phyloP scores from a whole-genome alignment of 2,888 invertebrate species.

The Antitype chi region DNA sequence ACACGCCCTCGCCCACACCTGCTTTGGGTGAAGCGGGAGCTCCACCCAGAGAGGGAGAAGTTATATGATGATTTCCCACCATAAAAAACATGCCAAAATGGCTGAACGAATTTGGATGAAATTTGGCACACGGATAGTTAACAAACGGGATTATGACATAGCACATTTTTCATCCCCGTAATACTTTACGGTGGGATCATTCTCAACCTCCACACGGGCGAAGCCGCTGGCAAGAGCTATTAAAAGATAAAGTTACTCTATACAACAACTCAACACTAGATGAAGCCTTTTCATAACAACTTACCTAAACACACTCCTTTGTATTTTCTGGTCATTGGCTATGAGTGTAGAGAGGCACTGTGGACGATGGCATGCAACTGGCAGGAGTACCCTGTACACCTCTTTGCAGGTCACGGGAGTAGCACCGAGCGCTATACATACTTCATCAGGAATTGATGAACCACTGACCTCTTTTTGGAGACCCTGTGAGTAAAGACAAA shows the following conservation, averaged over 20 bases:
- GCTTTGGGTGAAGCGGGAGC: too few relatives aligned
- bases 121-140: too few relatives aligned
- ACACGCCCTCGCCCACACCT: too few relatives aligned
- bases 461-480: slow-evolving; percentile 84
- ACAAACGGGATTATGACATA: too few relatives aligned
- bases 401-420: slow-evolving; percentile 85
- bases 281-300: slow-evolving; percentile 4
- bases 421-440: slow-evolving; percentile 84
- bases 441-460: slow-evolving; percentile 82
- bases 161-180: too few relatives aligned
- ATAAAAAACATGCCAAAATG: too few relatives aligned
- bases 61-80: too few relatives aligned
- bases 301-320: slow-evolving; percentile 84
- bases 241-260: background rate
- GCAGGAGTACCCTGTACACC: slow-evolving; percentile 84
- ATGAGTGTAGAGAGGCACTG: slow-evolving; percentile 84
- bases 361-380: slow-evolving; percentile 81
- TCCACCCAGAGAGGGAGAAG: too few relatives aligned
- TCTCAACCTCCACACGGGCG: too few relatives aligned
- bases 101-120: too few relatives aligned
- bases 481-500: slow-evolving; percentile 75
- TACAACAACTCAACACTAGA: background rate
- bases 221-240: too few relatives aligned
- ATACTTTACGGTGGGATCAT: too few relatives aligned
- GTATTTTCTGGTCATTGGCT: slow-evolving; percentile 85